Conservation (phyloP, 2,113 vertebrate genomes). For the Cricetomys ansorgei region DNA sequence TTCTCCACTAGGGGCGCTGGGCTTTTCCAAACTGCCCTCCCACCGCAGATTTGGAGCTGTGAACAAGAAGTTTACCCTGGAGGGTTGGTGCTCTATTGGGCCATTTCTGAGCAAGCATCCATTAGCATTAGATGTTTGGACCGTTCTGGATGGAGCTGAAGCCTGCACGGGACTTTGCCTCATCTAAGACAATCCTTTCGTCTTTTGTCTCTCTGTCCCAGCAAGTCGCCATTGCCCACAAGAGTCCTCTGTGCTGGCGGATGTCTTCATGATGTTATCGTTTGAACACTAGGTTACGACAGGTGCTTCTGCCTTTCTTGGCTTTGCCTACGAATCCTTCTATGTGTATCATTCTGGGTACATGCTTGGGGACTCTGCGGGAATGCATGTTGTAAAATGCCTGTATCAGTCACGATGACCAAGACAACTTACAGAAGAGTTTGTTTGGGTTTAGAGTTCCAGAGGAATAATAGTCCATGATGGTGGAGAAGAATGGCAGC, state of each 20-base stretch:
- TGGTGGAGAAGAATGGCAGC: not conserved
- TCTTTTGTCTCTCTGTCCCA: not conserved
- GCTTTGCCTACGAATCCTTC: not conserved
- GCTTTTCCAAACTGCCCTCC: not conserved
- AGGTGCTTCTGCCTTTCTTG: not conserved
- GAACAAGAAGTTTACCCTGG: not conserved
- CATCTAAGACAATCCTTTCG: not conserved
- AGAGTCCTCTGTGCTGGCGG: not conserved
- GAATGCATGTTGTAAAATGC: not conserved
- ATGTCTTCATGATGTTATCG: not conserved
- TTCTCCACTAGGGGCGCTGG: too few relatives aligned
- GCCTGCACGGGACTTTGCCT: not conserved
- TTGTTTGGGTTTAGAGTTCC: not conserved
- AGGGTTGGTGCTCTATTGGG: not conserved
- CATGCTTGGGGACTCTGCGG: not conserved
- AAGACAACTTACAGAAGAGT: not conserved
- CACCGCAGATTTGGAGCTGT: not conserved
- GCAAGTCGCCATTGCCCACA: not conserved
- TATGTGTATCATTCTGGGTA: not conserved
- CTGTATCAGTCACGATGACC: not conserved
- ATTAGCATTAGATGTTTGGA: not conserved
- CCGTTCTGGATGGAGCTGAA: not conserved
- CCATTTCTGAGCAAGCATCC: rapidly evolving
- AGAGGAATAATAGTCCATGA: not conserved
- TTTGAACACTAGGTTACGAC: not conserved